Percentiles rank a stretch among this genome's conserved stretches.
phyloP scores from a whole-genome alignment of 2,797 vertebrate genomes.

The Tapera naevia region DNA sequence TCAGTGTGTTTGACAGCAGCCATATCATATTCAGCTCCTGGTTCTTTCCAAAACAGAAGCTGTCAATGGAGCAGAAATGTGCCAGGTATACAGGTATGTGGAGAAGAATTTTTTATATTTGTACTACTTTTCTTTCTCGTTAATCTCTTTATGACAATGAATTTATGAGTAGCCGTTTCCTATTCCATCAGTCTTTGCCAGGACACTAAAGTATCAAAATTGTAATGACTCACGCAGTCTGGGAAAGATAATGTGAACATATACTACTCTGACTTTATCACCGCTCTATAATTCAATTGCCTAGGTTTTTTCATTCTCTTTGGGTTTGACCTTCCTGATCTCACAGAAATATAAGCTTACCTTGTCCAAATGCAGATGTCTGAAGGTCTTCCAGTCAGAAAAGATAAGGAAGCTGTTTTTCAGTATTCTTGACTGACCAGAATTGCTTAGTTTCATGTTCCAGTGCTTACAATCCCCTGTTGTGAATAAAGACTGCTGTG shows the following conservation, averaged over 20 bases:
- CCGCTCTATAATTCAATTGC: slow-evolving; percentile 41
- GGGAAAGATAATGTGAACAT: slow-evolving; percentile 30
- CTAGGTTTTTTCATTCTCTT: neutral
- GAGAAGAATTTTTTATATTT: neutral
- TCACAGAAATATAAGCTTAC: neutral
- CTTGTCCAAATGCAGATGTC: neutral
- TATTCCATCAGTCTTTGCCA: slow-evolving; percentile 22
- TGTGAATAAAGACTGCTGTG: neutral
- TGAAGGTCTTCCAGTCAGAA: neutral
- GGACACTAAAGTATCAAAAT: slow-evolving; percentile 35
- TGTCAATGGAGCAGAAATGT: neutral
- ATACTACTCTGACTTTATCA: slow-evolving; percentile 39
- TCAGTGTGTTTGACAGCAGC: neutral
- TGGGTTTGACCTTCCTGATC: neutral
- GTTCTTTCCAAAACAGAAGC: neutral
- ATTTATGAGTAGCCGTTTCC: neutral
- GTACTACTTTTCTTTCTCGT: neutral
- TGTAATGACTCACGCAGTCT: slow-evolving; percentile 27
- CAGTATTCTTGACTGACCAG: neutral
- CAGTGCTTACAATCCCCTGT: neutral
- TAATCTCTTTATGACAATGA: neutral
- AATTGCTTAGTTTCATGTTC: neutral
- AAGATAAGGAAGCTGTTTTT: neutral
- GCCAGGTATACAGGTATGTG: neutral
- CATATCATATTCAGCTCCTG: neutral